Percentiles rank a stretch among this genome's conserved stretches.
phyloP scores from a whole-genome alignment of 2,797 vertebrate genomes.

The Perdix hodgsoniae region DNA sequence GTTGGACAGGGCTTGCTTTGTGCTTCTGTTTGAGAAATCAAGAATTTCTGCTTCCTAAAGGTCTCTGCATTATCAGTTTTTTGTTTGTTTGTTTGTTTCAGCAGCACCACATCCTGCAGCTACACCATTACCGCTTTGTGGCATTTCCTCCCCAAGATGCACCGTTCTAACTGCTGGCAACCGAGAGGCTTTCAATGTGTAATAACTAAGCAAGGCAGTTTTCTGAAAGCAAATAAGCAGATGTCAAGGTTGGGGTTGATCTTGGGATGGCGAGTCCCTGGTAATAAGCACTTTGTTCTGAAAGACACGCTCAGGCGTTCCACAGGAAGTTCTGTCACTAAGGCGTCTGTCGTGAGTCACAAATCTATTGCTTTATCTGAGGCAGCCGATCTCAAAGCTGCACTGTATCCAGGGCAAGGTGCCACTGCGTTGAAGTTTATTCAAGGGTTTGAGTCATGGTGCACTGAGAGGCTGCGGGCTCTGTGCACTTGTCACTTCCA shows the following conservation, averaged over 20 bases:
- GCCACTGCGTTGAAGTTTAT: background rate
- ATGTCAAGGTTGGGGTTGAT: slow-evolving; percentile 46
- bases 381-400: background rate
- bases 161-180: background rate
- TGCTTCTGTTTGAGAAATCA: background rate
- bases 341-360: background rate
- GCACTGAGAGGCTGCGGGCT: background rate
- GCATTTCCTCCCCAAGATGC: background rate
- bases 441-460: background rate
- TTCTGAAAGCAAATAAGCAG: slow-evolving; percentile 51
- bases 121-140: background rate
- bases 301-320: background rate
- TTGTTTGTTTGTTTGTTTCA: background rate
- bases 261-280: slow-evolving; percentile 11
- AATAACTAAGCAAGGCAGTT: slow-evolving; percentile 39
- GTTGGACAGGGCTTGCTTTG: background rate
- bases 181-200: background rate
- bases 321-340: background rate
- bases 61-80: background rate
- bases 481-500: background rate
- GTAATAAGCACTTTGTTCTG: slow-evolving; percentile 34
- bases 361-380: slow-evolving; percentile 8
- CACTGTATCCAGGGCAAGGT: background rate
- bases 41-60: background rate
- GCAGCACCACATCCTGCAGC: background rate